These are phyloP conservation scores for Porites australiensis DNA, from an alignment of 64 coral and sea anemone species.

Conservation along the genomic window DNA sequence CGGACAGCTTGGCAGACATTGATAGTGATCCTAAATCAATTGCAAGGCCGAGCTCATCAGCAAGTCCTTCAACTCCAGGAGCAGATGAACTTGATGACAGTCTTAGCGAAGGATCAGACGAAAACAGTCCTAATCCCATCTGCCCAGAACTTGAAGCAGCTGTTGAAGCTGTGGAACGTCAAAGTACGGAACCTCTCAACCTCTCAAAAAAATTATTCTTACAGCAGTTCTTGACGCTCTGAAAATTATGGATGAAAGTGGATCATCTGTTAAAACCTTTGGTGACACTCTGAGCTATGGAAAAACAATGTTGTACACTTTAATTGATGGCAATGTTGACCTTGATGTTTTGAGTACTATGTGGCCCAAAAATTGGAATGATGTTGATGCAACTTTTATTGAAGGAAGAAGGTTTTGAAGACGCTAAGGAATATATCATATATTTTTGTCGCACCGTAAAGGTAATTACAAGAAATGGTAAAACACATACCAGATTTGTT, in stretches of 20 bases:
- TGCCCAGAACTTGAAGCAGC: not conserved
- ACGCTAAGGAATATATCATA: conserved; percentile 76
- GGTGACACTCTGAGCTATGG: conserved; percentile 75
- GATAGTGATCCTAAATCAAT: not conserved
- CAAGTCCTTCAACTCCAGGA: not conserved
- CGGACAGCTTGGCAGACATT: not conserved
- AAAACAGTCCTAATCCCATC: not conserved
- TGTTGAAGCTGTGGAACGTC: not conserved
- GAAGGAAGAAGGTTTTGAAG: conserved; percentile 76
- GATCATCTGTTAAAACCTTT: conserved; percentile 63
- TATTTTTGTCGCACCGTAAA: conserved; percentile 67
- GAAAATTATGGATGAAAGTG: conserved; percentile 64
- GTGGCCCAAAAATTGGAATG: conserved; percentile 82
- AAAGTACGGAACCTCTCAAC: conserved; percentile 15
- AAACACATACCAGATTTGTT: conserved; percentile 55
- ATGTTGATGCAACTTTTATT: conserved; percentile 71
- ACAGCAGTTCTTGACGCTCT: conserved; percentile 56
- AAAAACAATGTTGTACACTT: conserved; percentile 60
- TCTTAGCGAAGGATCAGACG: conserved; percentile 14
- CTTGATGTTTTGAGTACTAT: conserved; percentile 49
- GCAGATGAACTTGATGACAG: not conserved
- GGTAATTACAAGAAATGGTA: conserved; percentile 54
- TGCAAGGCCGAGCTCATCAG: not conserved
- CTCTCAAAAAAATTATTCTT: conserved; percentile 22
- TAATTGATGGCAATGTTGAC: conserved; percentile 50